Percentiles rank a stretch among this genome's conserved stretches.
These are phyloP conservation scores for Erythrocercus mccallii DNA, from an alignment of 2,113 vertebrate genomes.

Conservation along the genomic window DNA sequence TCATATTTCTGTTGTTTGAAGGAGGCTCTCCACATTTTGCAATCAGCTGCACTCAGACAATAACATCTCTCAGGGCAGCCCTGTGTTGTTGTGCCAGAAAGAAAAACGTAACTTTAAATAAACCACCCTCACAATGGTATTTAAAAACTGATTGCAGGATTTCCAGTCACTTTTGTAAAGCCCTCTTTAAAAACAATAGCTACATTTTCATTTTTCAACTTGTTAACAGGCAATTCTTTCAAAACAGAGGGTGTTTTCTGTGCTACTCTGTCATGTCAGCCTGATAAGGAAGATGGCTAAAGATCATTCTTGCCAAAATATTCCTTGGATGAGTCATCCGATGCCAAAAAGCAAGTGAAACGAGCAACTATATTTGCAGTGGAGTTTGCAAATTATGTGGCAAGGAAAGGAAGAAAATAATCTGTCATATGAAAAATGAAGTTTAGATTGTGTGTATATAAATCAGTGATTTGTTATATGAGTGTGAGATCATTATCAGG, in stretches of 20 bases:
- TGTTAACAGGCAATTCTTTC: not conserved
- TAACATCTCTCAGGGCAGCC: not conserved
- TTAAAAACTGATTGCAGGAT: constrained; percentile 18
- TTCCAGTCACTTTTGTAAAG: constrained; percentile 12
- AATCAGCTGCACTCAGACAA: not conserved
- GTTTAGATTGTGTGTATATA: constrained; percentile 18
- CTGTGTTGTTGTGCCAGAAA: not conserved
- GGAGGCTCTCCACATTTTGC: not conserved
- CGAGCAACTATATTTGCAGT: not conserved
- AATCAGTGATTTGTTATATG: constrained; percentile 16
- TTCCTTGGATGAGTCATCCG: not conserved
- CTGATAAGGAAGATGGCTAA: constrained; percentile 7
- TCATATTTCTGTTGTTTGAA: not conserved
- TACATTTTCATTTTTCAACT: not conserved
- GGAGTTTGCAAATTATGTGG: constrained; percentile 50
- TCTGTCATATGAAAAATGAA: constrained; percentile 45
- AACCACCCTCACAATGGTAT: constrained; percentile 7
- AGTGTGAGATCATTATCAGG: constrained; percentile 14
- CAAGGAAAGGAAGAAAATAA: constrained; percentile 43
- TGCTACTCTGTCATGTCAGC: not conserved
- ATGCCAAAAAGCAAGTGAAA: constrained; percentile 28
- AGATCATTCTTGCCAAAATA: constrained; percentile 18
- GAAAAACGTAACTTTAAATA: not conserved
- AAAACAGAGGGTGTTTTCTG: not conserved
- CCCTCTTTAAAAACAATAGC: not conserved